Evolutionary conservation across 2,888 invertebrate species (phyloP).

Genomic region (Drosophila koepferae): DNA sequence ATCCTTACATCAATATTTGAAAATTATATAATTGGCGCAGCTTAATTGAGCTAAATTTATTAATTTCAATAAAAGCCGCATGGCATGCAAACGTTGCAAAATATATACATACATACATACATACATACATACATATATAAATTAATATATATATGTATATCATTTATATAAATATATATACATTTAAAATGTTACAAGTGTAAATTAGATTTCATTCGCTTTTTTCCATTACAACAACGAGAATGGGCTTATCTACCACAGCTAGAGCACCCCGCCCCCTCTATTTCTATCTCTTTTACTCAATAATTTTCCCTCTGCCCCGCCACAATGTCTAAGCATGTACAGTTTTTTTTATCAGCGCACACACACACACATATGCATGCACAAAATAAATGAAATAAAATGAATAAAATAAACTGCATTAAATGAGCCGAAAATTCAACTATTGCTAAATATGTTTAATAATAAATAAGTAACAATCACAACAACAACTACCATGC

Average conservation of each 20-base stretch:
- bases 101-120: background rate
- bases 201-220: constrained; percentile 7
- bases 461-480: constrained; percentile 16
- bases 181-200: background rate
- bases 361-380: constrained; percentile 3
- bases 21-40: constrained; percentile 52
- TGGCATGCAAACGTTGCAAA: constrained; percentile 24
- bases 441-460: constrained; percentile 6
- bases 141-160: background rate
- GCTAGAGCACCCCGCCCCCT: constrained; percentile 5
- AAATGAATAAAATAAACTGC: constrained; percentile 28
- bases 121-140: background rate
- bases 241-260: constrained; percentile 58
- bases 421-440: constrained; percentile 14
- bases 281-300: background rate
- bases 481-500: constrained; percentile 31
- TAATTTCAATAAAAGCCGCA: constrained; percentile 15
- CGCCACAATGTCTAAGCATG: constrained; percentile 12
- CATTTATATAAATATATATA: background rate
- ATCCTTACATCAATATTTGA: background rate
- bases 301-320: background rate
- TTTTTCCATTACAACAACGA: constrained; percentile 30
- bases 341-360: constrained; percentile 65
- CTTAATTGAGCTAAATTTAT: constrained; percentile 16
- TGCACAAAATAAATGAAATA: constrained; percentile 6